A percentile compares a stretch with the other conserved stretches of the same genome.
Evolutionary conservation across 37 sponge, comb jelly and placozoan genomes (phyloP).

Genomic region (Chondrilla cf. caribensis): DNA sequence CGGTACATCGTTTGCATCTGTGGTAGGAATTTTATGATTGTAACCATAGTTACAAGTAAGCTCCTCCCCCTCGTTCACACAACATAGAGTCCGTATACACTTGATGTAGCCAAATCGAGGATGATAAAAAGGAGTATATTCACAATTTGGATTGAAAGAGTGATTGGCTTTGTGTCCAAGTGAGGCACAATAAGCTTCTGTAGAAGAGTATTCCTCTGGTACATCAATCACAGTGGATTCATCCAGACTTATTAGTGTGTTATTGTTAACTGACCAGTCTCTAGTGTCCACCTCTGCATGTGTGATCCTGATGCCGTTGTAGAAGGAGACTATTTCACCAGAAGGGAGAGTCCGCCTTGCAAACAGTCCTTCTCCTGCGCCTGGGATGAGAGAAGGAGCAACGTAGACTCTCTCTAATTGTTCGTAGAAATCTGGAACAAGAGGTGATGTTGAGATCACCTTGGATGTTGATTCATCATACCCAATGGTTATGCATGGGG

Average conservation of each 20-base stretch:
- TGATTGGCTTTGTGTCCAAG: slow-evolving; percentile 84
- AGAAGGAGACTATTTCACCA: slow-evolving; percentile 55
- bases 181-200: slow-evolving; percentile 45
- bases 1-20: slow-evolving; percentile 48
- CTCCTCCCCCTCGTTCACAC: slow-evolving; percentile 44
- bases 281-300: slow-evolving; percentile 60
- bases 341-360: slow-evolving; percentile 32
- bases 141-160: slow-evolving; percentile 53
- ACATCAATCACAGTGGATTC: slow-evolving; percentile 61
- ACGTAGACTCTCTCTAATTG: slow-evolving; percentile 50
- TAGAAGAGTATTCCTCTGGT: slow-evolving; percentile 18
- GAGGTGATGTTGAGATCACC: slow-evolving; percentile 26
- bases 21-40: slow-evolving; percentile 36
- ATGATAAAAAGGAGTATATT: slow-evolving; percentile 49
- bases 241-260: slow-evolving; percentile 66
- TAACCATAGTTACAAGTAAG: slow-evolving; percentile 71
- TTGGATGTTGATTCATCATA: slow-evolving; percentile 42
- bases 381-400: slow-evolving; percentile 23
- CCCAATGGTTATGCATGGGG: neutral
- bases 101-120: slow-evolving; percentile 76
- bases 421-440: slow-evolving; percentile 62
- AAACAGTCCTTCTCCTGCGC: slow-evolving; percentile 72
- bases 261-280: slow-evolving; percentile 50
- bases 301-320: slow-evolving; percentile 64
- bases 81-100: slow-evolving; percentile 46